These are phyloP conservation scores for Zaprionus obscuricornis DNA, from an alignment of 2,888 invertebrate genomes.

Conservation along the genomic window DNA sequence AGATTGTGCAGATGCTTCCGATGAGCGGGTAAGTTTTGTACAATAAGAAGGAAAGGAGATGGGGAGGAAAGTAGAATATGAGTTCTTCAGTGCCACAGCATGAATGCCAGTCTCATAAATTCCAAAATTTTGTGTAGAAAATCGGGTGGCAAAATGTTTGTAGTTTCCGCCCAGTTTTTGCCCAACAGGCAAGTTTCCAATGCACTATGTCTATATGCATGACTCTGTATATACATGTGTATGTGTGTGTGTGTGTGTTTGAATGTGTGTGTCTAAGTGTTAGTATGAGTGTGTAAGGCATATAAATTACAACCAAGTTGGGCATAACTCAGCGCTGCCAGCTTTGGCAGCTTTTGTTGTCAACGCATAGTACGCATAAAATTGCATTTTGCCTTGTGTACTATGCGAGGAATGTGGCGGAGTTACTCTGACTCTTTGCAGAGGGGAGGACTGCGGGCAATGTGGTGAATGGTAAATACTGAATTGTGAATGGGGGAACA, in stretches of 20 bases:
- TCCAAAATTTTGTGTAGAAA: slow-evolving; percentile 20
- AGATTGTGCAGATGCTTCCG: slow-evolving; percentile 93
- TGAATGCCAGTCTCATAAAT: slow-evolving; percentile 38
- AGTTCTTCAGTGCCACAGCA: not conserved
- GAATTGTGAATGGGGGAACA: slow-evolving; percentile 15
- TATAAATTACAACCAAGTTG: slow-evolving; percentile 75
- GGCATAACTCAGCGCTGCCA: slow-evolving; percentile 72
- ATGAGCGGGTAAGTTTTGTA: slow-evolving; percentile 89
- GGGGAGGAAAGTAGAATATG: too few relatives aligned
- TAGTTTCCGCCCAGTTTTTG: slow-evolving; percentile 2
- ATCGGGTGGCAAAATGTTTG: slow-evolving; percentile 26
- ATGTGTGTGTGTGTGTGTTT: not conserved
- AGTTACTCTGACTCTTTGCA: not conserved
- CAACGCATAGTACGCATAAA: slow-evolving; percentile 78
- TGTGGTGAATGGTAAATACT: not conserved
- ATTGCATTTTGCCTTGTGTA: slow-evolving; percentile 74
- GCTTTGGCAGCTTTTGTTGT: slow-evolving; percentile 77
- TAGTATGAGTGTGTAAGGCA: slow-evolving; percentile 30
- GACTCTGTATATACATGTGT: too few relatives aligned
- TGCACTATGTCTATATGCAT: not conserved
- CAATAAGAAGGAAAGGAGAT: too few relatives aligned
- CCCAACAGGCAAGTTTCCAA: not conserved
- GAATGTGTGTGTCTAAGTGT: slow-evolving; percentile 13
- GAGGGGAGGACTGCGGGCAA: not conserved
- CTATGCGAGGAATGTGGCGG: not conserved